These are phyloP conservation scores for Acrocephalus arundinaceus DNA, from an alignment of 2,113 vertebrate genomes.

Conservation along the genomic window DNA sequence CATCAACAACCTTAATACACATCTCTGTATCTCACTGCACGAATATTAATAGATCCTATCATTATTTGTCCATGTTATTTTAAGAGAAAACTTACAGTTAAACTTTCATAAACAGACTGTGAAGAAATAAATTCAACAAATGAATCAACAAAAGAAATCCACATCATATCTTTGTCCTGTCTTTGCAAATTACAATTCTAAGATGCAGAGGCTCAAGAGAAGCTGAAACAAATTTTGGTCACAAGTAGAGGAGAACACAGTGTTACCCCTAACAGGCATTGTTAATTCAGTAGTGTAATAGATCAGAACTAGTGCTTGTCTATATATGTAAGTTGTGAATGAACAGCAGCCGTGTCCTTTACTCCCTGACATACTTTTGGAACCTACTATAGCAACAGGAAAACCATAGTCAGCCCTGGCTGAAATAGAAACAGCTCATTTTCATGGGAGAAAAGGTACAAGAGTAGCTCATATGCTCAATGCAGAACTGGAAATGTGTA, in stretches of 20 bases:
- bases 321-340: neutral
- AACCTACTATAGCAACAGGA: neutral
- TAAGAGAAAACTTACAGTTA: neutral
- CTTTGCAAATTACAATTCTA: neutral
- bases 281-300: neutral
- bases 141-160: neutral
- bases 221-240: neutral
- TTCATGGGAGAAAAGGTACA: neutral
- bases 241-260: neutral
- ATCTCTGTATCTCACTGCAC: neutral
- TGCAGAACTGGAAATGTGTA: neutral
- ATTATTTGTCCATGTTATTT: neutral
- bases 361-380: neutral
- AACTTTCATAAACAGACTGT: neutral
- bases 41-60: neutral
- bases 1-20: neutral
- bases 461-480: neutral
- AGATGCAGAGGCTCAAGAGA: neutral
- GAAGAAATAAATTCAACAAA: neutral
- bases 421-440: constrained; percentile 36
- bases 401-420: neutral
- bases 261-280: rapidly evolving
- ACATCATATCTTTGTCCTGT: neutral
- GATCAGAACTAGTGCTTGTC: neutral
- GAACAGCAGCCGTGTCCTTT: neutral